These are phyloP conservation scores for Poecilia latipinna DNA, from an alignment of 2,113 vertebrate genomes.

Conservation along the genomic window DNA sequence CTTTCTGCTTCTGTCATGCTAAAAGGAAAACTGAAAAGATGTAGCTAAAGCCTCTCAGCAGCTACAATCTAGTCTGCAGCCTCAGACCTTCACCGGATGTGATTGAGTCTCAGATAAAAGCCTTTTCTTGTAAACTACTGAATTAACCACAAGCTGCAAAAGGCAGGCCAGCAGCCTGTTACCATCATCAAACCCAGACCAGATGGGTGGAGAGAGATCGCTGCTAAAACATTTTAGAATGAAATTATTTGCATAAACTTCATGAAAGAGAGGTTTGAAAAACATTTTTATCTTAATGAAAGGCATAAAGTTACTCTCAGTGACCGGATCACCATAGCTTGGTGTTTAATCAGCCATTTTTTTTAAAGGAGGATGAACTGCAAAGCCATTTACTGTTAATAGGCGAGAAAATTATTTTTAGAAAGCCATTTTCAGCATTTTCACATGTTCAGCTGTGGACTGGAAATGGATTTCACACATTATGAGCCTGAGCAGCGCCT, in stretches of 20 bases:
- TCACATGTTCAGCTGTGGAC: slow-evolving; percentile 8
- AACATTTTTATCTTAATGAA: too few relatives aligned
- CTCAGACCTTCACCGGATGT: slow-evolving; percentile 18
- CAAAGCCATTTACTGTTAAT: not conserved
- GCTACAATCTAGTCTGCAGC: not conserved
- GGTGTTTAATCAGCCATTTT: slow-evolving; percentile 39
- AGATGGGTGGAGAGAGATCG: not conserved
- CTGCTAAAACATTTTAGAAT: not conserved
- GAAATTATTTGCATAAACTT: not conserved
- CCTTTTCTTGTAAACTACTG: not conserved
- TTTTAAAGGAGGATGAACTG: slow-evolving; percentile 4
- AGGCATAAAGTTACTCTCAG: not conserved
- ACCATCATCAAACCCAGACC: not conserved
- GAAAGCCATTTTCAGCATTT: slow-evolving; percentile 23
- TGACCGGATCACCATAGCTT: slow-evolving; percentile 5
- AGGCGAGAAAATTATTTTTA: slow-evolving; percentile 14
- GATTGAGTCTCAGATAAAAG: slow-evolving; percentile 4
- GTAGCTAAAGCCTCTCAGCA: not conserved
- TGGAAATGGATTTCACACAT: slow-evolving; percentile 14
- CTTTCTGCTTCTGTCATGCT: not conserved
- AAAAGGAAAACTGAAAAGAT: not conserved
- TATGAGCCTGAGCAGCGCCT: slow-evolving; percentile 1
- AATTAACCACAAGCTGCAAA: slow-evolving; percentile 11
- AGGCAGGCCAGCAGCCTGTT: not conserved
- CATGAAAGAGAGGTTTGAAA: not conserved